A percentile compares a stretch with the other conserved stretches of the same genome.
Conservation (phyloP, 2,888 invertebrate genomes). For the Slavum lentiscoides region DNA sequence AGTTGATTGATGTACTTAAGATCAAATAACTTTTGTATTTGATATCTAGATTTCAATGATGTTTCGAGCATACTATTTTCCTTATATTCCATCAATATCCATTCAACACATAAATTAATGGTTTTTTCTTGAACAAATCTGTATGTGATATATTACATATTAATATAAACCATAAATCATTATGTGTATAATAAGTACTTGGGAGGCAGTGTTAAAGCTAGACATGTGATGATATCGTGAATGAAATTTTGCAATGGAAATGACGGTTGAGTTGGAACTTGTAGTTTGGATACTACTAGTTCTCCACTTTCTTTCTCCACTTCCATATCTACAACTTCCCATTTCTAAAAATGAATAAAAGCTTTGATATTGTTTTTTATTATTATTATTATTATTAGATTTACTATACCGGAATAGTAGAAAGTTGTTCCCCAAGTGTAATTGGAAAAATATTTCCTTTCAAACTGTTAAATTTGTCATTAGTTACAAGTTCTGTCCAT, state of each 20-base stretch:
- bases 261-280: slow-evolving; percentile 44
- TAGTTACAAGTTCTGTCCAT: slow-evolving; percentile 31
- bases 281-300: slow-evolving; percentile 42
- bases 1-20: slow-evolving; percentile 46
- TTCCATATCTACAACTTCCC: slow-evolving; percentile 44
- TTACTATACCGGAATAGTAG: slow-evolving; percentile 39
- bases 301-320: slow-evolving; percentile 50
- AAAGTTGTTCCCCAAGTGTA: slow-evolving; percentile 45
- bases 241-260: slow-evolving; percentile 50
- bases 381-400: neutral
- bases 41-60: slow-evolving; percentile 39
- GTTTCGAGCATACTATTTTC: slow-evolving; percentile 31
- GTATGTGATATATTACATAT: neutral
- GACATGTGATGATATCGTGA: slow-evolving; percentile 14
- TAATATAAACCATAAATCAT: neutral
- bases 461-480: slow-evolving; percentile 28
- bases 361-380: neutral
- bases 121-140: slow-evolving; percentile 44
- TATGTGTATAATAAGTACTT: slow-evolving; percentile 9
- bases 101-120: slow-evolving; percentile 31
- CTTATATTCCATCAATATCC: slow-evolving; percentile 37
- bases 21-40: slow-evolving; percentile 50
- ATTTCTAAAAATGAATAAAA: slow-evolving; percentile 36
- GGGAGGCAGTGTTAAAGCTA: slow-evolving; percentile 35
- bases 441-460: slow-evolving; percentile 46